Conservation (phyloP, 2,113 vertebrate genomes). For the Takifugu flavidus region DNA sequence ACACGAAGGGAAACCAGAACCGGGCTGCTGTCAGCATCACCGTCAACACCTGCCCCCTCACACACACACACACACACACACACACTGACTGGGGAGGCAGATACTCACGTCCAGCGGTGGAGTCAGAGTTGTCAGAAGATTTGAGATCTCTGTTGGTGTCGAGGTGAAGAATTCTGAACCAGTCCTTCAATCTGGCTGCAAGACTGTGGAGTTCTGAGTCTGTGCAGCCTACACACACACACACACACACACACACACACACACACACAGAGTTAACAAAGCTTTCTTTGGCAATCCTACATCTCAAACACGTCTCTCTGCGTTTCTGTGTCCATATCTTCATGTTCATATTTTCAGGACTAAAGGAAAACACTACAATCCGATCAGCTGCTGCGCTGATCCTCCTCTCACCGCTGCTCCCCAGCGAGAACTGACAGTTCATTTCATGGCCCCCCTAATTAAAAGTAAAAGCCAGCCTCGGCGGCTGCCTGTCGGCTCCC, state of each 20-base stretch:
- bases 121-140: constrained; percentile 79
- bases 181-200: constrained; percentile 90
- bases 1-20: constrained; percentile 43
- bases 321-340: constrained; percentile 16
- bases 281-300: constrained; percentile 4
- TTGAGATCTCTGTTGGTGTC: constrained; percentile 91
- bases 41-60: constrained; percentile 15
- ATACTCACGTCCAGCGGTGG: constrained; percentile 84
- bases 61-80: constrained; percentile 7
- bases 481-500: constrained; percentile 9
- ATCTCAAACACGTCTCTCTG: neutral
- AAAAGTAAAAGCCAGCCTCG: constrained; percentile 27
- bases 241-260: constrained; percentile 33
- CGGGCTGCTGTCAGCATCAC: constrained; percentile 48
- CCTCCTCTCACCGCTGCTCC: neutral
- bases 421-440: constrained; percentile 9
- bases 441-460: constrained; percentile 23
- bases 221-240: constrained; percentile 80
- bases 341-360: constrained; percentile 2
- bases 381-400: neutral
- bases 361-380: constrained; percentile 3
- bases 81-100: neutral
- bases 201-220: constrained; percentile 87
- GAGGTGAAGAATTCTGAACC: constrained; percentile 91
- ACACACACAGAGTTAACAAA: neutral